These are phyloP conservation scores for Camponotus floridanus DNA, from an alignment of 1,140 invertebrate genomes.

Conservation along the genomic window DNA sequence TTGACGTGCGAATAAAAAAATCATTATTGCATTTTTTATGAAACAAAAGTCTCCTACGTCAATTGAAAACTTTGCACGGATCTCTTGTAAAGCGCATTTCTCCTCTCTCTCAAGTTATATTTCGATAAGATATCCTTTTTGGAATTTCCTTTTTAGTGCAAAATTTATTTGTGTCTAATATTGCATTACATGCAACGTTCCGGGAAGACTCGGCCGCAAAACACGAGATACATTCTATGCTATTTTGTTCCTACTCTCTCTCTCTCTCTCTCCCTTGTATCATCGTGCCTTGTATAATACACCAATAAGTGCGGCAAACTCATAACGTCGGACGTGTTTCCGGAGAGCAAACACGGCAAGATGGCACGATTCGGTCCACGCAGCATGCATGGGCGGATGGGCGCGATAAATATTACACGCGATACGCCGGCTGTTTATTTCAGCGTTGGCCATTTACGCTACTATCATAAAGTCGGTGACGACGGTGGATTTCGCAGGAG, in stretches of 20 bases:
- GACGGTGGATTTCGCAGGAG: conserved; percentile 6
- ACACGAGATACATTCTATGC: neutral
- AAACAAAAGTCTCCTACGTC: no score
- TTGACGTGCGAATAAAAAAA: conserved; percentile 26
- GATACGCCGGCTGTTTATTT: conserved; percentile 74
- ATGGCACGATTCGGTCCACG: conserved; percentile 56
- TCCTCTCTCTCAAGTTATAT: conserved; percentile 10
- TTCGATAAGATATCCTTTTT: neutral
- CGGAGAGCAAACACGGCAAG: conserved; percentile 70
- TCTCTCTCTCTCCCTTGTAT: neutral
- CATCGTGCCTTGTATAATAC: conserved; percentile 9
- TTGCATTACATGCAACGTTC: neutral
- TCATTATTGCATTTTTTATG: neutral
- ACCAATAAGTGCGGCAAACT: conserved; percentile 74
- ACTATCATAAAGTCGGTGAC: conserved; percentile 54
- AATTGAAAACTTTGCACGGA: neutral
- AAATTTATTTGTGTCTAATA: conserved; percentile 5
- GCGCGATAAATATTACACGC: conserved; percentile 78
- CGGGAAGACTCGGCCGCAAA: neutral
- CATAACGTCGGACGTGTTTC: conserved; percentile 68
- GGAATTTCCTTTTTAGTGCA: neutral
- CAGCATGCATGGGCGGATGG: conserved; percentile 55
- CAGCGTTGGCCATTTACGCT: conserved; percentile 69
- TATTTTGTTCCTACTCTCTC: neutral
- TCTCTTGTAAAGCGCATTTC: neutral